Evolutionary conservation across 37 sponge, comb jelly and placozoan species (phyloP), one percentile per base, ranked within the genome.

Genomic region (Beroe forskalii): DNA sequence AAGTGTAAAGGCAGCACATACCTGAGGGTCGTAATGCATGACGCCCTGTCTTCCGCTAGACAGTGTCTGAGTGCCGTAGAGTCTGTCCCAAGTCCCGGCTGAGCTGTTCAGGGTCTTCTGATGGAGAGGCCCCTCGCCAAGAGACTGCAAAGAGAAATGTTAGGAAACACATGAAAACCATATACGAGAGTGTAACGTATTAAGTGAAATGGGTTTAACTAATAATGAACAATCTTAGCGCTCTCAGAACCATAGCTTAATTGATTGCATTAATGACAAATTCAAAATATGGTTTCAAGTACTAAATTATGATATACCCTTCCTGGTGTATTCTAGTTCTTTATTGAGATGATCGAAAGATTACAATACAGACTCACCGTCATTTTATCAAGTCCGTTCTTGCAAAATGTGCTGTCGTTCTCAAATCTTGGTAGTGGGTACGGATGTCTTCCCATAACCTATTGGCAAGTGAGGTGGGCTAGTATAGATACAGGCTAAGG

Each of bases 1-100:
- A n/a, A n/a, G n/a, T n/a, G n/a, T n/a, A n/a, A n/a, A n/a, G n/a
- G n/a, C n/a, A n/a, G n/a, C n/a, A n/a, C 61, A 35, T 67, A 92
- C 92, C 76, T 92, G 40, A 4, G 97, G 94, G 76, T 97, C 97
- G 62, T 92, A 94, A 64, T 94, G 60, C 30, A 90, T 86, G 12
- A 92, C 94, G 12, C 92, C 93, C 25, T 92, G 92, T 43, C 97
- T 41, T 24, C 90, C 43, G 39, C 97, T 96, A 40, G 95, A 89
- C 0, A 96, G 93, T 0, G 97, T 95, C 61, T 92, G 93, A 9
- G 95, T 93, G 2, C 67, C 14, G 35, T 94, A 90, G 9, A 97
- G 93, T 55, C 97, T 90, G 30, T 89, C 27, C 97, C 97, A 96
- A 0, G 95, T 93, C 43, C 92, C 89, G 22, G 19, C 0, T 31